Base-by-base conservation (phyloP, 1,140 invertebrate species). In the Aphidius ervi region DNA sequence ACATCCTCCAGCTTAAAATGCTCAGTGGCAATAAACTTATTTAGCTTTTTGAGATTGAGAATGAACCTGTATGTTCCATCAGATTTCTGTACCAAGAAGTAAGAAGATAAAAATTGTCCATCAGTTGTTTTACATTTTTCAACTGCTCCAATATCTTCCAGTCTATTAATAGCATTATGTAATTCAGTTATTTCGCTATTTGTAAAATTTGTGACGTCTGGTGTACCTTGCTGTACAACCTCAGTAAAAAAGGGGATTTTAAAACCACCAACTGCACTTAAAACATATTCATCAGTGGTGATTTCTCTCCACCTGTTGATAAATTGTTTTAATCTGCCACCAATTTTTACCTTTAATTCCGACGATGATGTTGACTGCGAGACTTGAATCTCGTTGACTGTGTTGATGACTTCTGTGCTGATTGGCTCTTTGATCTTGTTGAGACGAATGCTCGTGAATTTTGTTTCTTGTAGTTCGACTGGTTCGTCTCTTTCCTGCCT, bases 1-100 rank as follows among this genome's bases (percentile, higher is more conserved):
- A 57, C 9, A 5, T 46, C 55, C 7, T 57, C 55, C 7, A 57
- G 9, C n/a, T 57, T 47, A 47, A 57, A 57, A 47, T 57, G 55
- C 8, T 16, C 6, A 4, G 31, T 46, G 5, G 20, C 8, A 10
- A 57, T 40, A 39, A 46, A 48, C 9, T 57, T 46, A 57, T 57
- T 57, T 39, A 57, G 39, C 0, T 7, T 10, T 47, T 57, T 57
- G 3, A 57, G 31, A 46, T 57, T 46, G 9, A 46, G 46, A 47
- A 57, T 57, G 55, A 57, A 57, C 23, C 45, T 43, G 5, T 46
- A 41, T 10, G 56, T 10, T 16, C 46, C 56, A 48, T 49, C 4
- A 9, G 40, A 10, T 58, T 58, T 49, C 16, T 23, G 39, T 49
- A 58, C 47, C 0, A 58, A 9, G 37, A 58, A 58, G 43, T 41